These are phyloP conservation scores for Anoplius nigerrimus DNA, from an alignment of 2,888 invertebrate genomes.

Conservation along the genomic window DNA sequence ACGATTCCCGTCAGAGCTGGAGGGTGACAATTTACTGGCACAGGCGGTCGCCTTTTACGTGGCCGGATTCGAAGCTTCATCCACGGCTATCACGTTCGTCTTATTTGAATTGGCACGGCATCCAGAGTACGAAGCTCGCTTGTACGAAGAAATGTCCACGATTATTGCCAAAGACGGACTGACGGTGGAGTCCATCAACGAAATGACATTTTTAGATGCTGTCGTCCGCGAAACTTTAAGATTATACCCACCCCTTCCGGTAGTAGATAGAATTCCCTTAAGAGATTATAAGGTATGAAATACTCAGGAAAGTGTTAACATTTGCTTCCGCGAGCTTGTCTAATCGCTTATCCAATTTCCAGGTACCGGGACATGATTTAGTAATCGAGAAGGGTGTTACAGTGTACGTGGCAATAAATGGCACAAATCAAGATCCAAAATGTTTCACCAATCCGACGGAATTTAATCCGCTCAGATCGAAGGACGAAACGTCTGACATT, in stretches of 20 bases:
- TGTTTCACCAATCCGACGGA: constrained; percentile 55
- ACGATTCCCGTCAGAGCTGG: constrained; percentile 50
- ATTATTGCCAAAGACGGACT: constrained; percentile 37
- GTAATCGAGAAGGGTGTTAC: constrained; percentile 55
- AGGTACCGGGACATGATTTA: constrained; percentile 58
- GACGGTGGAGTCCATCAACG: constrained; percentile 51
- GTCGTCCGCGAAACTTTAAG: constrained; percentile 61
- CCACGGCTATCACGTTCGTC: constrained; percentile 58
- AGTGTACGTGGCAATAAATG: constrained; percentile 56
- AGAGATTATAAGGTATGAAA: constrained; percentile 58
- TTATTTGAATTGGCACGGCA: constrained; percentile 58
- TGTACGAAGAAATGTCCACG: constrained; percentile 29
- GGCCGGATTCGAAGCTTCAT: constrained; percentile 63
- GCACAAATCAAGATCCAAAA: constrained; percentile 57
- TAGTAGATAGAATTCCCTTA: constrained; percentile 56
- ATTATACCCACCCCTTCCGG: constrained; percentile 61
- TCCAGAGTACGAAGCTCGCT: constrained; percentile 32
- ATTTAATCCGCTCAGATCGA: constrained; percentile 58
- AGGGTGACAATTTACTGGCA: constrained; percentile 60
- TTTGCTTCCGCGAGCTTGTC: neutral
- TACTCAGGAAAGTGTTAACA: neutral
- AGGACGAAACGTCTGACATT: constrained; percentile 40
- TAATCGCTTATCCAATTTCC: neutral
- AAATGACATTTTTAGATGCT: constrained; percentile 58
- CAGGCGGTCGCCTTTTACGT: constrained; percentile 61